phyloP scores from a whole-genome alignment of 2,888 invertebrate species.

The Synanthedon vespiformis region DNA sequence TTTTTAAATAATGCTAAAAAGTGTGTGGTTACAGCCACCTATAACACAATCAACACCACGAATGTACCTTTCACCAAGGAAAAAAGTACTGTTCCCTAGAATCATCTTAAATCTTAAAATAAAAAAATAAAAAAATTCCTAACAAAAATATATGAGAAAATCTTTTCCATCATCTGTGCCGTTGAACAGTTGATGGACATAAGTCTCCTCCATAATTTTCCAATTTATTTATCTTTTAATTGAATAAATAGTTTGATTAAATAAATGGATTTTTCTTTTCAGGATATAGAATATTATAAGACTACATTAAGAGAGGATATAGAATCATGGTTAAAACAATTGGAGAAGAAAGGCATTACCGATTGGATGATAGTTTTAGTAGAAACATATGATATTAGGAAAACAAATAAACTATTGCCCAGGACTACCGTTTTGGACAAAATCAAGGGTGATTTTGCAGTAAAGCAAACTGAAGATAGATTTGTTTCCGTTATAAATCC shows the following conservation, averaged over 20 bases:
- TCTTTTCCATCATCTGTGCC: too few relatives aligned
- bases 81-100: too few relatives aligned
- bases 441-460: slow-evolving; percentile 92
- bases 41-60: too few relatives aligned
- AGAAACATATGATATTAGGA: slow-evolving; percentile 90
- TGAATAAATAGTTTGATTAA: neutral
- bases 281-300: slow-evolving; percentile 96
- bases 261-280: slow-evolving; percentile 1
- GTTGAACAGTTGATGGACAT: too few relatives aligned
- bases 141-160: too few relatives aligned
- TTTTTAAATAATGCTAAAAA: too few relatives aligned
- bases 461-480: slow-evolving; percentile 84
- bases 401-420: slow-evolving; percentile 90
- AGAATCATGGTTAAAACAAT: slow-evolving; percentile 85
- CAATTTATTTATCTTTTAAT: too few relatives aligned
- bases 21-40: too few relatives aligned
- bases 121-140: too few relatives aligned
- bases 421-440: slow-evolving; percentile 95
- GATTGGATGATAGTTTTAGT: slow-evolving; percentile 96
- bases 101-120: too few relatives aligned
- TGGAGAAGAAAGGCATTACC: slow-evolving; percentile 79
- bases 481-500: slow-evolving; percentile 94
- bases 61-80: too few relatives aligned
- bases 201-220: too few relatives aligned
- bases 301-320: slow-evolving; percentile 89